phyloP scores from a whole-genome alignment of 2,797 vertebrate genomes.

The Hippocampus kuda region DNA sequence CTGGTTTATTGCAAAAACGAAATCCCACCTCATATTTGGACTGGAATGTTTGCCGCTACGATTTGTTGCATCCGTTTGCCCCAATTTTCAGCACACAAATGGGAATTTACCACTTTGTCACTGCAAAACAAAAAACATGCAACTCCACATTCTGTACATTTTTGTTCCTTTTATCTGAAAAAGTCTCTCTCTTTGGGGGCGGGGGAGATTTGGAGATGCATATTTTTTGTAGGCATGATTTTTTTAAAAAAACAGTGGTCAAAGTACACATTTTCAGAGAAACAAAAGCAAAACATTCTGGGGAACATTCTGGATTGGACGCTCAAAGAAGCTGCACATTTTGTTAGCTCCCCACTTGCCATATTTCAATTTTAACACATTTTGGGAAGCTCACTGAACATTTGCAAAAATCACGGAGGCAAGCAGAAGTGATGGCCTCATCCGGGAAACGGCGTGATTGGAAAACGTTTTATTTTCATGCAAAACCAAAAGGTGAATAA shows the following conservation, averaged over 20 bases:
- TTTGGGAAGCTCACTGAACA: background rate
- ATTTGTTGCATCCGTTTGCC: background rate
- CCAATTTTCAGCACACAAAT: conserved; percentile 17
- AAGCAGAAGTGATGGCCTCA: background rate
- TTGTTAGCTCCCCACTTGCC: background rate
- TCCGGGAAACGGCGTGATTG: background rate
- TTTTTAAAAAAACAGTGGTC: background rate
- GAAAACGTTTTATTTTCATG: background rate
- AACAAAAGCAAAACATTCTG: background rate
- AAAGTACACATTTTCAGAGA: background rate
- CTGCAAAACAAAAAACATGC: background rate
- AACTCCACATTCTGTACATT: background rate
- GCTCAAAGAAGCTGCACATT: background rate
- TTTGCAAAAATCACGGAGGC: no score
- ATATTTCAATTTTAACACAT: background rate
- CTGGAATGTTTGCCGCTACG: conserved; percentile 45
- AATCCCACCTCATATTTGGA: conserved; percentile 24
- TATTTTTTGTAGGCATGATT: background rate
- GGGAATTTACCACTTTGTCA: conserved; percentile 34
- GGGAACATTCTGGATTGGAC: background rate
- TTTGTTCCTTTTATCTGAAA: background rate
- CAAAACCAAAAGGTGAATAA: background rate
- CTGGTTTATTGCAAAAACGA: conserved; percentile 65
- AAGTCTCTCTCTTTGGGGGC: background rate
- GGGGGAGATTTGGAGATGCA: background rate